Base-by-base conservation (phyloP, 2,888 invertebrate genomes). In the Pomacea canaliculata region DNA sequence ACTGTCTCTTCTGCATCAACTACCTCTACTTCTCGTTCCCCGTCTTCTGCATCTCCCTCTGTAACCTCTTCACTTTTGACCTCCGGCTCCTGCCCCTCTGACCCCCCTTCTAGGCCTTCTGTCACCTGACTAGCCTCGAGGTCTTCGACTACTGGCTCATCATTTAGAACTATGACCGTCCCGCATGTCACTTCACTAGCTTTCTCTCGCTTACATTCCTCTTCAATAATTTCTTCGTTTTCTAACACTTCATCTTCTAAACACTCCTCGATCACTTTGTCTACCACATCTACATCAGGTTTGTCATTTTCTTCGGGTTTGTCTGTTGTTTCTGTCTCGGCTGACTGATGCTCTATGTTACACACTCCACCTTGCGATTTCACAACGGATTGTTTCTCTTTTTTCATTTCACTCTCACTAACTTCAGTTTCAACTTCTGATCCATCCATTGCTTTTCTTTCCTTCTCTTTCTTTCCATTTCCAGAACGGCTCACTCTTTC, bases 41-140 rank as follows among this genome's bases (percentile, higher is more conserved):
- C 48, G 12, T 65, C 51, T 23, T 65, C 49, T 59, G n/a, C 70
- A 27, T 23, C 70, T 27, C 59, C 59, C 56, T 23, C 56, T 16
- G 10, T 37, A 16, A 23, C 23, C 48, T 68, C 48, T 49, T 70
- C n/a, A 19, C 19, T 7, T 23, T 12, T 27, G 10, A 19, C 27
- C 48, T n/a, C 70, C 49, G 56, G 13, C 48, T 70, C 51, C 49
- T 70, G n/a, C 48, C 48, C 70, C 16, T 49, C 70, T 51, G 48
- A 2, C 70, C 51, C 49, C 46, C 16, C 70, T 13, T 7, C 48
- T 23, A 0, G 23, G 23, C 23, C 51, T 10, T 16, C 51, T 56
- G 51, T 56, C 51, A 56, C 8, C 51, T 56, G 51, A 56, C 51
- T 56, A 56, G 8, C 51, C 51, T 56, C 2, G 16, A 13, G 7